Conservation (phyloP, 2,797 vertebrate species). For the Octomys mimax region DNA sequence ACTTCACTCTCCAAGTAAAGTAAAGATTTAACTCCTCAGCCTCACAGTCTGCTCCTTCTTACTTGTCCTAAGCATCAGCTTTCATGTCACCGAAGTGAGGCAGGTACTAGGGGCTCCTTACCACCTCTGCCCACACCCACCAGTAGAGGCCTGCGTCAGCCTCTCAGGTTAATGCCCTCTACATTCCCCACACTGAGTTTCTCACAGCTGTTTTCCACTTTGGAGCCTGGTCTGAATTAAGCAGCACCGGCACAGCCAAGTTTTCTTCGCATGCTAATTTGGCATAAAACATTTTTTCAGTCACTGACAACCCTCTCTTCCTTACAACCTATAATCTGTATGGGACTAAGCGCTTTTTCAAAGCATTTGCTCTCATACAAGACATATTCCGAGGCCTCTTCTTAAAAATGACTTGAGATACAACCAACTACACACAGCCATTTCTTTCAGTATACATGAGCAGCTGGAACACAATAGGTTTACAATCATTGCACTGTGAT, state of each 20-base stretch:
- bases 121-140: constrained; percentile 4
- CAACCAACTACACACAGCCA: background rate
- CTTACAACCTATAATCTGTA: constrained; percentile 70
- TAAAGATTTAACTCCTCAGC: background rate
- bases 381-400: background rate
- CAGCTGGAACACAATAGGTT: background rate
- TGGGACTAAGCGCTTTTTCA: constrained; percentile 47
- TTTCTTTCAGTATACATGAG: background rate
- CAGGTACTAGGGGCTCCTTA: background rate
- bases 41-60: constrained; percentile 34
- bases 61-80: background rate
- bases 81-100: background rate
- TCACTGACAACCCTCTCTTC: constrained; percentile 39
- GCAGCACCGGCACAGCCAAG: constrained; percentile 56
- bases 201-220: constrained; percentile 10
- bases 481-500: background rate
- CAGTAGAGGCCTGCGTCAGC: background rate
- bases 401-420: constrained; percentile 59
- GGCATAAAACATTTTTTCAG: constrained; percentile 46
- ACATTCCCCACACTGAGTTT: background rate
- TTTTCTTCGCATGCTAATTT: constrained; percentile 73
- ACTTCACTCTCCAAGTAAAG: background rate
- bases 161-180: background rate
- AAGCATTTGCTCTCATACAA: constrained; percentile 63
- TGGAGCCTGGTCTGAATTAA: constrained; percentile 36